These are phyloP conservation scores for Dioctria linearis DNA, from an alignment of 2,888 invertebrate genomes.

Conservation along the genomic window DNA sequence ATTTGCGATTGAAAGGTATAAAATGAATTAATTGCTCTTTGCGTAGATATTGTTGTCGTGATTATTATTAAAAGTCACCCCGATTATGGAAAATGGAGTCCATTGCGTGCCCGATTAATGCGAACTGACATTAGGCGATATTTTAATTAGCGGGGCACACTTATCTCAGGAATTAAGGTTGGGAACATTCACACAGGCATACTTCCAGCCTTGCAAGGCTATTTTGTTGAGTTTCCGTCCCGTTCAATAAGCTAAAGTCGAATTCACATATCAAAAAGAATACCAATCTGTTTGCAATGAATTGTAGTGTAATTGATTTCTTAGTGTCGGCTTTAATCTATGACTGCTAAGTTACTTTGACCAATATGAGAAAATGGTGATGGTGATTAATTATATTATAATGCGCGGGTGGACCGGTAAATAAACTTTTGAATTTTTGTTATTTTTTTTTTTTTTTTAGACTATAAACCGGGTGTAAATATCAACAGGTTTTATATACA, in stretches of 20 bases:
- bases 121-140: conserved; percentile 38
- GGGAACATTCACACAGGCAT: neutral
- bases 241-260: conserved; percentile 24
- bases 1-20: neutral
- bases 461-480: neutral
- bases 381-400: conserved; percentile 14
- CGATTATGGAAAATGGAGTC: conserved; percentile 36
- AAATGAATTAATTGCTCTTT: conserved; percentile 43
- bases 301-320: conserved; percentile 29
- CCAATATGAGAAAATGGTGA: conserved; percentile 18
- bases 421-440: too few species aligned
- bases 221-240: neutral
- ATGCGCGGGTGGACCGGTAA: conserved; percentile 24
- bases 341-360: conserved; percentile 16
- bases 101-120: conserved; percentile 23
- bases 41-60: conserved; percentile 44
- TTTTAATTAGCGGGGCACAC: conserved; percentile 44
- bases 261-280: conserved; percentile 1
- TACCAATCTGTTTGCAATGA: conserved; percentile 10
- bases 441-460: conserved; percentile 1
- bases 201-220: conserved; percentile 49
- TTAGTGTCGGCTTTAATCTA: conserved; percentile 11
- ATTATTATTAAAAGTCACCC: conserved; percentile 48
- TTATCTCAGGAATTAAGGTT: conserved; percentile 44
- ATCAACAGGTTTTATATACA: too few species aligned